Conservation (phyloP, 2,797 vertebrate species). For the Myotis daubentonii region DNA sequence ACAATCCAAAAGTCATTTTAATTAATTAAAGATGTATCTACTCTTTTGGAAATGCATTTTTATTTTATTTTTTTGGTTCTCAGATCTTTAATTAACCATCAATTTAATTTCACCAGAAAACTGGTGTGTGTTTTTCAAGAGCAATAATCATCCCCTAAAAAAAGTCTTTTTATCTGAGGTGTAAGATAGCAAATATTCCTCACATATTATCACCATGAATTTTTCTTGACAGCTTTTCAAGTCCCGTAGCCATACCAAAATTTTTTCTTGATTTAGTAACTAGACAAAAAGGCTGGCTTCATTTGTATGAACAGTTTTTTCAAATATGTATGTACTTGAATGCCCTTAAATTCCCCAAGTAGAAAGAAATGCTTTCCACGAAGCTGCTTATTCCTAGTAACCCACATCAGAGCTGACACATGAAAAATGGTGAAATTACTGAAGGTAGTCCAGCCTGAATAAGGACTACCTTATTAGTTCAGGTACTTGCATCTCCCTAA, state of each 20-base stretch:
- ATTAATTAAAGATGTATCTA: slow-evolving; percentile 39
- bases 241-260: slow-evolving; percentile 77
- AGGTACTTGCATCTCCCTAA: slow-evolving; percentile 96
- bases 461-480: slow-evolving; percentile 98
- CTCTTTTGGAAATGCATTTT: slow-evolving; percentile 48
- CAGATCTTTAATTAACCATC: slow-evolving; percentile 55
- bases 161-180: slow-evolving; percentile 71
- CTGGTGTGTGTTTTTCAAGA: slow-evolving; percentile 63
- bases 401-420: slow-evolving; percentile 94
- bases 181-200: slow-evolving; percentile 71
- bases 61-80: slow-evolving; percentile 19
- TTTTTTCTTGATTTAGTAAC: slow-evolving; percentile 85
- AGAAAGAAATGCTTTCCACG: slow-evolving; percentile 87
- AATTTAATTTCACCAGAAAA: slow-evolving; percentile 62
- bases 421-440: slow-evolving; percentile 98
- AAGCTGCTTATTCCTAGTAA: slow-evolving; percentile 89
- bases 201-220: slow-evolving; percentile 70
- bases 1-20: slow-evolving; percentile 25
- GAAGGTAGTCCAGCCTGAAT: slow-evolving; percentile 93
- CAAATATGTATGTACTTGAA: slow-evolving; percentile 85
- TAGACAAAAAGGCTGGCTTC: slow-evolving; percentile 80
- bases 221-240: slow-evolving; percentile 82
- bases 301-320: slow-evolving; percentile 80
- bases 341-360: slow-evolving; percentile 89
- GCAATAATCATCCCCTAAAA: slow-evolving; percentile 59